phyloP scores from a whole-genome alignment of 2,113 vertebrate species.

The Aphyosemion australe region DNA sequence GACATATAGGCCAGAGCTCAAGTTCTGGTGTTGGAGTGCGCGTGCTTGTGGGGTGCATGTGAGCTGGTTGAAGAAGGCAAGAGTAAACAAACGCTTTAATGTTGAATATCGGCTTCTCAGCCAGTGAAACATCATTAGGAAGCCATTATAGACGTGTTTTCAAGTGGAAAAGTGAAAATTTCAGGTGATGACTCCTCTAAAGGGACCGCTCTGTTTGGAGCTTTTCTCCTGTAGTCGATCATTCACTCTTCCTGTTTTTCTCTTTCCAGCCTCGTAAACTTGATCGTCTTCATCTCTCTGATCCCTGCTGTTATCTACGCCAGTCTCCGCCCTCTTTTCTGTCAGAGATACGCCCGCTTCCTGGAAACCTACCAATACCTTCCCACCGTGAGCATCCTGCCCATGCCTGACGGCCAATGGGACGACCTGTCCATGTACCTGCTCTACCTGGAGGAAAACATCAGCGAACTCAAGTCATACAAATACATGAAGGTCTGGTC shows the following conservation, averaged over 20 bases:
- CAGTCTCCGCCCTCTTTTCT: slow-evolving; percentile 80
- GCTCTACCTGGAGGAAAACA: slow-evolving; percentile 93
- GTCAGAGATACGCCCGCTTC: slow-evolving; percentile 73
- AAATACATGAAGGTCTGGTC: slow-evolving; percentile 88
- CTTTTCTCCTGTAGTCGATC: too few relatives aligned
- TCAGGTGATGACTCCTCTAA: too few relatives aligned
- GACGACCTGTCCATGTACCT: slow-evolving; percentile 90
- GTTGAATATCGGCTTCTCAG: too few relatives aligned
- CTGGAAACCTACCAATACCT: slow-evolving; percentile 88
- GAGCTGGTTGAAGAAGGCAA: too few relatives aligned
- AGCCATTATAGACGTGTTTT: too few relatives aligned
- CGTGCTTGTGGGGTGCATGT: too few relatives aligned
- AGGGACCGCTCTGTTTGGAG: too few relatives aligned
- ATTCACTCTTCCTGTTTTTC: neutral
- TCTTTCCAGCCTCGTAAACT: slow-evolving; percentile 81
- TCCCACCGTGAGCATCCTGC: slow-evolving; percentile 85
- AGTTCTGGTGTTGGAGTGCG: too few relatives aligned
- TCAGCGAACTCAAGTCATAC: slow-evolving; percentile 95
- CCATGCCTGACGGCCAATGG: slow-evolving; percentile 73
- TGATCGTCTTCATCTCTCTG: slow-evolving; percentile 84
- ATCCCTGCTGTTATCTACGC: slow-evolving; percentile 85
- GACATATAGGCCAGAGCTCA: too few relatives aligned
- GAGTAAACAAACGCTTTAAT: too few relatives aligned
- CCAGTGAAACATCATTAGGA: too few relatives aligned
- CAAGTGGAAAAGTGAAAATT: too few relatives aligned